These are phyloP conservation scores for Helicorthomorpha holstii DNA, from an alignment of 1,140 invertebrate genomes.

Conservation along the genomic window DNA sequence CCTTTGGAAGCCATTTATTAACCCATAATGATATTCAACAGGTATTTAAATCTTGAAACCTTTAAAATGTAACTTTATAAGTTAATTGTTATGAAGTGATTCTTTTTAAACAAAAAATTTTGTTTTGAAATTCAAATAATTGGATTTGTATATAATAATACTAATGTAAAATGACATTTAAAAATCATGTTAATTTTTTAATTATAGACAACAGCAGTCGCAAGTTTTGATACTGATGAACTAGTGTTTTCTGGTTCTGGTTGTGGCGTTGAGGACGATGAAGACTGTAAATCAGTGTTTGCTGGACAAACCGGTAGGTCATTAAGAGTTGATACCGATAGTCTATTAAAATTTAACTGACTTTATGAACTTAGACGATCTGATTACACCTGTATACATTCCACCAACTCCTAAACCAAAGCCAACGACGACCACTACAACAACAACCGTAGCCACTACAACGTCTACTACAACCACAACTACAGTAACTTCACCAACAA, in stretches of 20 bases:
- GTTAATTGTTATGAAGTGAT: too few species aligned
- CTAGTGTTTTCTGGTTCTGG: conserved; percentile 75
- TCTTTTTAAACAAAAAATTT: too few species aligned
- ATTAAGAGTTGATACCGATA: neutral
- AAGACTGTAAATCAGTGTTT: conserved; percentile 66
- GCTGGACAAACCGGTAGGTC: conserved; percentile 50
- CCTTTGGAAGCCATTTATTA: too few species aligned
- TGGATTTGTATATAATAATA: too few species aligned
- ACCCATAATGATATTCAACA: conserved; percentile 75
- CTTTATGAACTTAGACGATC: conserved; percentile 41
- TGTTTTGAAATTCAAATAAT: too few species aligned
- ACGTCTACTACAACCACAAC: conserved; percentile 5
- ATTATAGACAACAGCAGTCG: conserved; percentile 60
- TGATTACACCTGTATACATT: conserved; percentile 80
- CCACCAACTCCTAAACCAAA: conserved; percentile 41
- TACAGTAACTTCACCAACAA: conserved; percentile 5
- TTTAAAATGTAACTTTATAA: too few species aligned
- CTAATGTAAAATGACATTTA: too few species aligned
- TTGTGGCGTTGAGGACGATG: conserved; percentile 66
- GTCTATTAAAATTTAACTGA: neutral
- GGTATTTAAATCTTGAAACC: conserved; percentile 37
- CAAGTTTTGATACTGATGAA: conserved; percentile 59
- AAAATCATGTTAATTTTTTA: too few species aligned
- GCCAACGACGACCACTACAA: conserved; percentile 26
- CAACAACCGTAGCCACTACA: conserved; percentile 2